Conservation (phyloP, 2,797 vertebrate genomes). For the Nasua narica region DNA sequence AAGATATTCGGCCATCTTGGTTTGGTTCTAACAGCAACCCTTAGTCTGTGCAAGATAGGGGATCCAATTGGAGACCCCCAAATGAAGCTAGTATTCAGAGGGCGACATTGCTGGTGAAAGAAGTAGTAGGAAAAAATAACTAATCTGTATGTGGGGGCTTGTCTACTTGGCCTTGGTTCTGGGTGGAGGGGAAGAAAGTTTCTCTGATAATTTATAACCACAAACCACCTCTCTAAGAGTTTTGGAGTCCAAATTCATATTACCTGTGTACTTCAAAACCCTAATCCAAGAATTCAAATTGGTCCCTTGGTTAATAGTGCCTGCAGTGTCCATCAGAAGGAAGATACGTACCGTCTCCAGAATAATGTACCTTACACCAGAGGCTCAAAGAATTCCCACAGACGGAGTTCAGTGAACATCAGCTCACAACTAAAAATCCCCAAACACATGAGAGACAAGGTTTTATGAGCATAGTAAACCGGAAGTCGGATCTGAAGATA, state of each 20-base stretch:
- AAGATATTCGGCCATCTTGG: background rate
- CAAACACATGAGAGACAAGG: background rate
- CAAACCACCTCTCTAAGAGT: background rate
- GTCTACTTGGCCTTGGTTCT: background rate
- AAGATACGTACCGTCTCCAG: background rate
- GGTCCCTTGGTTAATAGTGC: background rate
- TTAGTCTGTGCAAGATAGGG: background rate
- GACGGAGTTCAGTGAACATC: background rate
- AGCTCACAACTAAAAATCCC: background rate
- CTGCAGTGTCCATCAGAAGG: background rate
- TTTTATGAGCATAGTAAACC: background rate
- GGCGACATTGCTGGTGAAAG: background rate
- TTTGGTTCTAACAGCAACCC: background rate
- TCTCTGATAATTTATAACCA: background rate
- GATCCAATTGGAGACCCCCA: background rate
- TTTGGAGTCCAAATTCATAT: background rate
- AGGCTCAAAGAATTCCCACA: background rate
- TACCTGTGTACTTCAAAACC: background rate
- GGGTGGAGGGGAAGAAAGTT: background rate
- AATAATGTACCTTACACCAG: background rate
- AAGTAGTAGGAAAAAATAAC: background rate
- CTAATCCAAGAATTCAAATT: background rate
- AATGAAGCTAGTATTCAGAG: background rate
- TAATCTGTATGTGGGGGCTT: background rate
- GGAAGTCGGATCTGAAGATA: background rate